phyloP scores from a whole-genome alignment of 2,797 vertebrate species.

The Syngnathus rostellatus region DNA sequence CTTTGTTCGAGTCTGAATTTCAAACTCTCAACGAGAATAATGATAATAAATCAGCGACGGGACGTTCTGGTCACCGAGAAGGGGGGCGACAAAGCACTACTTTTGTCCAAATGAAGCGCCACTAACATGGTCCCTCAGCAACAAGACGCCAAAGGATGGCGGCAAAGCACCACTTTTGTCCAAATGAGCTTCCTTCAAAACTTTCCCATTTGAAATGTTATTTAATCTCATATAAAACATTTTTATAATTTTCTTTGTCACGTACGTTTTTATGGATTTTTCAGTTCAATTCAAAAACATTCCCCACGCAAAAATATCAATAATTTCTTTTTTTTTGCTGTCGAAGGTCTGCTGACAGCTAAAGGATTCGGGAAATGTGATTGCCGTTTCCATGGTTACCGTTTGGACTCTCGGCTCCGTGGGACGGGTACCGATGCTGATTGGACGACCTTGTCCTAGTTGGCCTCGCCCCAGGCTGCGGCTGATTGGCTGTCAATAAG shows the following conservation, averaged over 20 bases:
- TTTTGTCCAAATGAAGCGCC: neutral
- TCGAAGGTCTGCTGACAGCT: neutral
- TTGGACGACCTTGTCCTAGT: conserved; percentile 79
- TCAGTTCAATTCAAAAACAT: neutral
- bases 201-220: neutral
- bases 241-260: neutral
- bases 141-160: neutral
- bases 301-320: neutral
- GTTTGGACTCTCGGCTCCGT: neutral
- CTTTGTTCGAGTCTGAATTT: neutral
- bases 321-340: neutral
- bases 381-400: neutral
- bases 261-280: neutral
- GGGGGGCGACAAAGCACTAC: too few relatives aligned
- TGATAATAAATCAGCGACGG: neutral
- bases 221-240: neutral
- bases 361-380: neutral
- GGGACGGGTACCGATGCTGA: conserved; percentile 10
- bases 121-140: neutral
- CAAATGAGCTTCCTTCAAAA: neutral
- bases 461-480: conserved; percentile 63
- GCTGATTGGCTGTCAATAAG: conserved; percentile 73
- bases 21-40: neutral
- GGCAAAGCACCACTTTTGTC: neutral
- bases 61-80: neutral